phyloP scores from a whole-genome alignment of 2,888 invertebrate species.

The Drosophila vallismaia region DNA sequence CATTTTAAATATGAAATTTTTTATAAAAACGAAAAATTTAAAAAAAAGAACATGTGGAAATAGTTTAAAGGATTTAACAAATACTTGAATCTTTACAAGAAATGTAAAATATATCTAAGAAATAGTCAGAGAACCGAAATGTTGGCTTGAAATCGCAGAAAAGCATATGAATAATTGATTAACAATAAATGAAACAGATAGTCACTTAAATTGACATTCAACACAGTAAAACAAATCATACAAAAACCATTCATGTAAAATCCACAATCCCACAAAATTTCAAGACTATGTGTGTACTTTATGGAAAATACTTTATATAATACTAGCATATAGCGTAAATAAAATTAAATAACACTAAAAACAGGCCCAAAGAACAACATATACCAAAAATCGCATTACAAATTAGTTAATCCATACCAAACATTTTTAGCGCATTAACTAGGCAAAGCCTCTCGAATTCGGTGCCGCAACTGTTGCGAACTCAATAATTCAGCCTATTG shows the following conservation, averaged over 20 bases:
- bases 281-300: slow-evolving; percentile 70
- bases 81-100: slow-evolving; percentile 38
- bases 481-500: slow-evolving; percentile 35
- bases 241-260: neutral
- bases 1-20: slow-evolving; percentile 67
- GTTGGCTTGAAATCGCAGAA: slow-evolving; percentile 16
- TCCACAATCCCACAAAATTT: slow-evolving; percentile 23
- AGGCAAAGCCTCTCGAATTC: slow-evolving; percentile 26
- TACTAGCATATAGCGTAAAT: slow-evolving; percentile 57
- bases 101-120: slow-evolving; percentile 30
- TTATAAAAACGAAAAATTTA: slow-evolving; percentile 55
- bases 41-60: slow-evolving; percentile 40
- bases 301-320: slow-evolving; percentile 72
- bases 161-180: slow-evolving; percentile 6
- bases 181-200: slow-evolving; percentile 17
- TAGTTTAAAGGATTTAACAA: slow-evolving; percentile 28
- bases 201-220: slow-evolving; percentile 16
- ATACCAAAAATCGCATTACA: slow-evolving; percentile 25
- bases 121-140: slow-evolving; percentile 30
- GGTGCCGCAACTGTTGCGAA: slow-evolving; percentile 26
- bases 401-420: slow-evolving; percentile 33
- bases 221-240: slow-evolving; percentile 3
- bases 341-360: slow-evolving; percentile 48
- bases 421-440: slow-evolving; percentile 37
- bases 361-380: slow-evolving; percentile 34